Percentiles rank a stretch among this genome's conserved stretches.
These are phyloP conservation scores for Ptychodera flava DNA, from an alignment of 35 echinoderm and acorn worm species.

Conservation along the genomic window DNA sequence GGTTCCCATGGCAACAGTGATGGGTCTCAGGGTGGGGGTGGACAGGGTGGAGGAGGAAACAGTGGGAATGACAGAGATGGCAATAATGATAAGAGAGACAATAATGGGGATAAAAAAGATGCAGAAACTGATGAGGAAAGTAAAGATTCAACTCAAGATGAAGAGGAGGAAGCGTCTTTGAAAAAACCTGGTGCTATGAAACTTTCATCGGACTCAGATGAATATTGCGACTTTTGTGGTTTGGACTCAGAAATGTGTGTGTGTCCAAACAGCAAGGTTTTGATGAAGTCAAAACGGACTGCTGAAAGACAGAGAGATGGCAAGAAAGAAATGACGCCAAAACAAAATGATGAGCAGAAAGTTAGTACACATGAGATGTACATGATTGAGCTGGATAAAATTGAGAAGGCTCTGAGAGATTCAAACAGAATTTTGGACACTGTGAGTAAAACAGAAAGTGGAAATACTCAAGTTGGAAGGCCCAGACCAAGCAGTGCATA, in stretches of 20 bases:
- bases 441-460: too few relatives aligned
- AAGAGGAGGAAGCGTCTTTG: neutral
- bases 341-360: too few relatives aligned
- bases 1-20: neutral
- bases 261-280: neutral
- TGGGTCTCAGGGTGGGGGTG: neutral
- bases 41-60: neutral
- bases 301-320: too few relatives aligned
- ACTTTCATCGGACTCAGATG: neutral
- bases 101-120: neutral
- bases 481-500: neutral
- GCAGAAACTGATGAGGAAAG: neutral
- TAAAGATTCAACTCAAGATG: neutral
- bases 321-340: too few relatives aligned
- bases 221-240: neutral
- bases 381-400: too few relatives aligned
- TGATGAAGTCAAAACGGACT: too few relatives aligned
- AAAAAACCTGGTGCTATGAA: neutral
- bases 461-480: too few relatives aligned
- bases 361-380: too few relatives aligned
- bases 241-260: neutral
- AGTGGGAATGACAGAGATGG: neutral
- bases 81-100: neutral
- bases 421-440: too few relatives aligned
- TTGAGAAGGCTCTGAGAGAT: too few relatives aligned